These are phyloP conservation scores for Cathartes aura DNA, from an alignment of 2,113 vertebrate species.

Conservation along the genomic window DNA sequence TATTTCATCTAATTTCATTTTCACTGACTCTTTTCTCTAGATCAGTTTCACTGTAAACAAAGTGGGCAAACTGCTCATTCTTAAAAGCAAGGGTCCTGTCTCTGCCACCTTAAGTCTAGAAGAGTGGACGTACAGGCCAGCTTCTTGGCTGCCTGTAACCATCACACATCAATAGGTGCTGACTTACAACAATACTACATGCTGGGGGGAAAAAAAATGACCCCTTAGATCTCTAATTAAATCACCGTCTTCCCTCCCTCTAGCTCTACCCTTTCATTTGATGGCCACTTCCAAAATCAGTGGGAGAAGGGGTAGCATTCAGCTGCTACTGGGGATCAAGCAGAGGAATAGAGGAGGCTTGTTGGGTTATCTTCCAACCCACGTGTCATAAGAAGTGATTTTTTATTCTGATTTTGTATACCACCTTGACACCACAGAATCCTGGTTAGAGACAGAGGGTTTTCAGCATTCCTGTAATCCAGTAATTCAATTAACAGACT, in stretches of 20 bases:
- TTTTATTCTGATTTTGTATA: neutral
- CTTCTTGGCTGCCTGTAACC: neutral
- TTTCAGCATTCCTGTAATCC: neutral
- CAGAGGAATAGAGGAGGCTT: neutral
- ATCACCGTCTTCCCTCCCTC: neutral
- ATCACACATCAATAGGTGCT: neutral
- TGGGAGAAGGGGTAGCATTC: neutral
- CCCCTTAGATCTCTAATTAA: slow-evolving; percentile 29
- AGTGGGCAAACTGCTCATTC: neutral
- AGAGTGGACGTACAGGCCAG: neutral
- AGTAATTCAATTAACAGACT: neutral
- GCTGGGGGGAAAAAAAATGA: neutral
- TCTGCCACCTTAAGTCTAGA: neutral
- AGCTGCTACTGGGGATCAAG: neutral
- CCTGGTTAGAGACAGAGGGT: neutral
- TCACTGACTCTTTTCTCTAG: neutral
- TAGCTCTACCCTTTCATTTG: neutral
- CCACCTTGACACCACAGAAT: neutral
- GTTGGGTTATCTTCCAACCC: neutral
- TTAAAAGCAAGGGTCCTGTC: neutral
- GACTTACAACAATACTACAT: neutral
- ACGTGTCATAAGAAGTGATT: neutral
- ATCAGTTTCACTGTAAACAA: neutral
- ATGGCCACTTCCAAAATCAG: neutral
- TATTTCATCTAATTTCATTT: neutral